A percentile compares a stretch with the other conserved stretches of the same genome.
Evolutionary conservation across 1,140 invertebrate genomes (phyloP).

Genomic region (Apolygus lucorum): DNA sequence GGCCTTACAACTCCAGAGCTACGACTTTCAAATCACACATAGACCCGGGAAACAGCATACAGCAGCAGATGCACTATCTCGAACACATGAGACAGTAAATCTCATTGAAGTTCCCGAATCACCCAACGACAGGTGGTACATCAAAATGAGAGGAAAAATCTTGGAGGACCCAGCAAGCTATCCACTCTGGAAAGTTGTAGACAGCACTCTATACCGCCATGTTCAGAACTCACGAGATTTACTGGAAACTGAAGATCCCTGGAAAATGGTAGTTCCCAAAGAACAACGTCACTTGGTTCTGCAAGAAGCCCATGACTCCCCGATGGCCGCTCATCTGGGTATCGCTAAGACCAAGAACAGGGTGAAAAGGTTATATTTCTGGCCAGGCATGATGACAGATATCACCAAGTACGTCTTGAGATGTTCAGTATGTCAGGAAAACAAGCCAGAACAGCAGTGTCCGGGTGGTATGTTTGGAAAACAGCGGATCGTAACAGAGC

Average conservation of each 20-base stretch:
- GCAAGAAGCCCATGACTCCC: slow-evolving; percentile 32
- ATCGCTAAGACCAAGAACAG: slow-evolving; percentile 34
- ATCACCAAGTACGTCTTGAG: slow-evolving; percentile 28
- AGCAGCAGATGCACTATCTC: too few relatives aligned
- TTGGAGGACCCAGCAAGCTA: neutral
- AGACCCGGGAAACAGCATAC: too few relatives aligned
- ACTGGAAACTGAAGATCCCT: slow-evolving; percentile 26
- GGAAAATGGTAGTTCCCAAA: slow-evolving; percentile 34
- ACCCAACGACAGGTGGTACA: too few relatives aligned
- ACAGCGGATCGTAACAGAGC: slow-evolving; percentile 28
- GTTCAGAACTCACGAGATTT: neutral
- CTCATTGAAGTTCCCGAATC: too few relatives aligned
- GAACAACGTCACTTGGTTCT: slow-evolving; percentile 29
- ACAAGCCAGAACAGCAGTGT: slow-evolving; percentile 35
- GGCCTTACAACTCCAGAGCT: too few relatives aligned
- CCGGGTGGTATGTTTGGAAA: slow-evolving; percentile 36
- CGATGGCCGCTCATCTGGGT: slow-evolving; percentile 31
- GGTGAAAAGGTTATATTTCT: slow-evolving; percentile 32
- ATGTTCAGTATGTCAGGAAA: slow-evolving; percentile 35
- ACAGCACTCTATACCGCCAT: neutral
- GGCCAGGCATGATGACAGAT: slow-evolving; percentile 35
- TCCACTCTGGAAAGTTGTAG: neutral
- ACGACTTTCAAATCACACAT: too few relatives aligned
- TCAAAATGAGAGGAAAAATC: neutral
- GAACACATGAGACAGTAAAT: too few relatives aligned